Percentiles rank a stretch among this genome's conserved stretches.
These are phyloP conservation scores for Agonum fuliginosum DNA, from an alignment of 2,888 invertebrate species.

Conservation along the genomic window DNA sequence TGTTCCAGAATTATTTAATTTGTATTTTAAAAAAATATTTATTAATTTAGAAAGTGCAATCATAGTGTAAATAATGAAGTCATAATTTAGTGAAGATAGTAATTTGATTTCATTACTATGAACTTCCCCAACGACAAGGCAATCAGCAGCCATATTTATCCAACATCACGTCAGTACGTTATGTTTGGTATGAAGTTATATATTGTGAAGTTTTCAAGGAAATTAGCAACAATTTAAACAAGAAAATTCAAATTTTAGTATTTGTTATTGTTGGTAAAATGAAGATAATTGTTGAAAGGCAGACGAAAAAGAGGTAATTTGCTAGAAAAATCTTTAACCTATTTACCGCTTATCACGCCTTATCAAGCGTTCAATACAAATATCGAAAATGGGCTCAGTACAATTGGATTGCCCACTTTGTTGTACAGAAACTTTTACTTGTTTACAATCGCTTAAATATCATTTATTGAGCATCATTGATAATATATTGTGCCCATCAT, in stretches of 20 bases:
- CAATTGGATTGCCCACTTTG: conserved; percentile 78
- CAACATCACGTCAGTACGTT: conserved; percentile 64
- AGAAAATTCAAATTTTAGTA: conserved; percentile 60
- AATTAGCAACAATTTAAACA: conserved; percentile 66
- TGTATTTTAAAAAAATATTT: conserved; percentile 19
- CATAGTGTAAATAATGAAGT: neutral
- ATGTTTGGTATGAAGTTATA: conserved; percentile 69
- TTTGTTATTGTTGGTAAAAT: conserved; percentile 53
- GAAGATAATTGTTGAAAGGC: conserved; percentile 30
- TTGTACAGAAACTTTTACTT: conserved; percentile 78
- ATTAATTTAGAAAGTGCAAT: neutral
- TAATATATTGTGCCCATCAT: conserved; percentile 78
- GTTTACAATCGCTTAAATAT: conserved; percentile 74
- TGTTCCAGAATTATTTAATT: neutral
- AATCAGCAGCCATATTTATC: conserved; percentile 62
- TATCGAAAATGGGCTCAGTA: conserved; percentile 74
- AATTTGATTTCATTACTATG: conserved; percentile 42
- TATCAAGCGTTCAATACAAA: conserved; percentile 50
- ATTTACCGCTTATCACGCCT: conserved; percentile 48
- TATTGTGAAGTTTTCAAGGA: conserved; percentile 64
- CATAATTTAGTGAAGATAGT: conserved; percentile 18
- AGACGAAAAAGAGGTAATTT: conserved; percentile 2
- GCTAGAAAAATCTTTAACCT: conserved; percentile 1
- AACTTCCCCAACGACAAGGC: conserved; percentile 33
- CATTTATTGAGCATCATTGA: conserved; percentile 76